These are phyloP conservation scores for Zaprionus taronus DNA, from an alignment of 1,140 invertebrate genomes.

Conservation along the genomic window DNA sequence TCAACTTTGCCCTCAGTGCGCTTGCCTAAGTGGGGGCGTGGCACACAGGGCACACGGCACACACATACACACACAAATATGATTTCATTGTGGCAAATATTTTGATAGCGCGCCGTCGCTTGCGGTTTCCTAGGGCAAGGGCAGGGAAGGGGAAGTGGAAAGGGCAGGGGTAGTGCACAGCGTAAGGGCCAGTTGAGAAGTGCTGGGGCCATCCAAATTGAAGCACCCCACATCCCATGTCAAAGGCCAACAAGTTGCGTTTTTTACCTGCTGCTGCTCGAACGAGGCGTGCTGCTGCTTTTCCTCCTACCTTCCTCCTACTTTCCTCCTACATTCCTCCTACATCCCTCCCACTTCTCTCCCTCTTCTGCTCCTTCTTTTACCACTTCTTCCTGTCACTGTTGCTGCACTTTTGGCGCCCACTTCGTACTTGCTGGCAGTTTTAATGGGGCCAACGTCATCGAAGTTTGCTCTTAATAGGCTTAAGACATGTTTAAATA, in stretches of 20 bases:
- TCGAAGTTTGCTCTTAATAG: slow-evolving; percentile 60
- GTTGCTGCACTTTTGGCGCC: slow-evolving; percentile 49
- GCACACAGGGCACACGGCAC: slow-evolving; percentile 18
- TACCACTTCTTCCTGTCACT: neutral
- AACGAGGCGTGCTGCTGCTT: too few species aligned
- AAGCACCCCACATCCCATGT: slow-evolving; percentile 29
- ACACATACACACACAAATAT: slow-evolving; percentile 47
- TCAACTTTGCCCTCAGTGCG: slow-evolving; percentile 39
- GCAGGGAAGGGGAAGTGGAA: neutral
- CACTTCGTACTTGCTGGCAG: slow-evolving; percentile 47
- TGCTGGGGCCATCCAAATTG: slow-evolving; percentile 40
- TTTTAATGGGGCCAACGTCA: slow-evolving; percentile 43
- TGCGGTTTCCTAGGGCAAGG: slow-evolving; percentile 19
- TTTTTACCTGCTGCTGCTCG: slow-evolving; percentile 34
- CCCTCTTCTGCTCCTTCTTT: neutral
- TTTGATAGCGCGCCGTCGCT: slow-evolving; percentile 62
- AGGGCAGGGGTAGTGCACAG: neutral
- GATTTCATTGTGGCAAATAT: slow-evolving; percentile 82
- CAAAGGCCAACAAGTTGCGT: slow-evolving; percentile 70
- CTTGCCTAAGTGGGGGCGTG: slow-evolving; percentile 59
- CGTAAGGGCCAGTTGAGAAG: slow-evolving; percentile 23
- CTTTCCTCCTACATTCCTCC: too few species aligned
- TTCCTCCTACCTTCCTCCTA: too few species aligned
- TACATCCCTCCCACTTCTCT: too few species aligned
- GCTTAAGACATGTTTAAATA: slow-evolving; percentile 54